phyloP scores from a whole-genome alignment of 2,888 invertebrate genomes.

The Perizoma affinitatum region DNA sequence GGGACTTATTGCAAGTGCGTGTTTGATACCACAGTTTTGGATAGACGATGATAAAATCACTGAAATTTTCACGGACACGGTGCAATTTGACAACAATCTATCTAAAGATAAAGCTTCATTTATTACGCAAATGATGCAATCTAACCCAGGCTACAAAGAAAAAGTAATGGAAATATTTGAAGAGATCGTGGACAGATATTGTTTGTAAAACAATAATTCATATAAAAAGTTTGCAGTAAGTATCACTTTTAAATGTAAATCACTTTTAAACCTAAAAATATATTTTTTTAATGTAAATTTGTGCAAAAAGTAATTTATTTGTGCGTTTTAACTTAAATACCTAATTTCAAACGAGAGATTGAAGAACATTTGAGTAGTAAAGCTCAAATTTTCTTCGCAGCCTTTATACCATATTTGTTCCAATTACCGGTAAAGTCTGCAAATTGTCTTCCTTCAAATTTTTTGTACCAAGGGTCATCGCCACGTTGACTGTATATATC shows the following conservation, averaged over 20 bases:
- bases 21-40: slow-evolving; percentile 79
- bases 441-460: slow-evolving; percentile 62
- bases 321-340: too few relatives aligned
- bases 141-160: slow-evolving; percentile 73
- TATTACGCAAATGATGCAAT: slow-evolving; percentile 80
- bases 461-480: slow-evolving; percentile 73
- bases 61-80: slow-evolving; percentile 71
- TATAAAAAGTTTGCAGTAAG: background rate
- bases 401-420: slow-evolving; percentile 62
- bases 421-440: slow-evolving; percentile 62
- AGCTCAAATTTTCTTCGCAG: slow-evolving; percentile 15
- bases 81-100: slow-evolving; percentile 82
- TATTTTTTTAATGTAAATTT: too few relatives aligned
- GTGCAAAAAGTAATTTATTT: too few relatives aligned
- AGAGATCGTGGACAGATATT: slow-evolving; percentile 81
- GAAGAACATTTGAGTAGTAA: too few relatives aligned
- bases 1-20: slow-evolving; percentile 83
- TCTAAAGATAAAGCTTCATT: slow-evolving; percentile 79
- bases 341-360: too few relatives aligned
- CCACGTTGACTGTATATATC: slow-evolving; percentile 72
- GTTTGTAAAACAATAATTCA: slow-evolving; percentile 36
- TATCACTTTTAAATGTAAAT: background rate
- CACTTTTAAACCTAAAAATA: too few relatives aligned
- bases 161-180: slow-evolving; percentile 81
- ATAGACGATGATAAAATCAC: slow-evolving; percentile 78